These are phyloP conservation scores for Paedocypris micromegethes DNA, from an alignment of 2,797 vertebrate species.

Conservation along the genomic window DNA sequence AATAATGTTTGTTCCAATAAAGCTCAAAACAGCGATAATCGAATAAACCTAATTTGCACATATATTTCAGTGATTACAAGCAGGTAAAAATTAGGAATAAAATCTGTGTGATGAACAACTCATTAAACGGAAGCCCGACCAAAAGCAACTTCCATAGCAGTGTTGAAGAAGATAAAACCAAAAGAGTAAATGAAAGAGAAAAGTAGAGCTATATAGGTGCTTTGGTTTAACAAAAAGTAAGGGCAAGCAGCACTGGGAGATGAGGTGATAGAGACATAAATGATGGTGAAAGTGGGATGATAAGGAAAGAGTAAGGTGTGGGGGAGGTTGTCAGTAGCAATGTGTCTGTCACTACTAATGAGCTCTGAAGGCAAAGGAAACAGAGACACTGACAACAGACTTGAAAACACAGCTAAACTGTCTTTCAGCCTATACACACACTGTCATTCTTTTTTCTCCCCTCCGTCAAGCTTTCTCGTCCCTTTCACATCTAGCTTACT, in stretches of 20 bases:
- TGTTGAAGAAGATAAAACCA: not conserved
- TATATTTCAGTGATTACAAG: too few species aligned
- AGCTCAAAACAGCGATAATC: too few species aligned
- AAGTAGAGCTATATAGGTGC: not conserved
- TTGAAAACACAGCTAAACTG: slow-evolving; percentile 51
- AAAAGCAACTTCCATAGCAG: not conserved
- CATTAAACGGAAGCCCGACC: too few species aligned
- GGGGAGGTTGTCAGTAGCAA: slow-evolving; percentile 59
- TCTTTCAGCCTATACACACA: slow-evolving; percentile 46
- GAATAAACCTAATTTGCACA: too few species aligned
- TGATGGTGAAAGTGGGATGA: slow-evolving; percentile 42
- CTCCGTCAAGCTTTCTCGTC: slow-evolving; percentile 48
- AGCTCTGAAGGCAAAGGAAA: slow-evolving; percentile 70
- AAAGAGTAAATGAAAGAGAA: slow-evolving; percentile 17
- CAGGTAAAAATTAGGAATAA: too few species aligned
- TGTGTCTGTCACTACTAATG: slow-evolving; percentile 68
- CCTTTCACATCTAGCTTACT: slow-evolving; percentile 35
- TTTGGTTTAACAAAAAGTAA: slow-evolving; percentile 21
- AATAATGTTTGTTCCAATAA: too few species aligned
- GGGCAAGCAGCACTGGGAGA: slow-evolving; percentile 20
- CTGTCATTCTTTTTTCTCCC: slow-evolving; percentile 29
- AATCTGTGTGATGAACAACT: too few species aligned
- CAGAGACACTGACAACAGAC: slow-evolving; percentile 62
- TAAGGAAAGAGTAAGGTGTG: slow-evolving; percentile 36
- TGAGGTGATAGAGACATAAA: slow-evolving; percentile 39